A percentile compares a stretch with the other conserved stretches of the same genome.
phyloP scores from a whole-genome alignment of 1,140 invertebrate species.

The Dryas iulia region DNA sequence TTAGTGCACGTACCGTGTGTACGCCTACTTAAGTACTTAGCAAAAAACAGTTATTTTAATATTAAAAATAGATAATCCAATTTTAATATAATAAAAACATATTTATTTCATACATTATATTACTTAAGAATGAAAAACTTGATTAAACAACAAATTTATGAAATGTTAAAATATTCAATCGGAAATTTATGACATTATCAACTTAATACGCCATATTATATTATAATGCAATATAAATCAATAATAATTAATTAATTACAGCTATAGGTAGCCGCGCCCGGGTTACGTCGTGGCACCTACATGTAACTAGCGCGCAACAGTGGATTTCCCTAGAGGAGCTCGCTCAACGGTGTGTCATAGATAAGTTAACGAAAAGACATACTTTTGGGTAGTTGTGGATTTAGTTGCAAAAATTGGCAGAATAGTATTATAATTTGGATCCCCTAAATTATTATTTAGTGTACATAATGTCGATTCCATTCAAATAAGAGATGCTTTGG shows the following conservation, averaged over 20 bases:
- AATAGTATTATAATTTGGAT: neutral
- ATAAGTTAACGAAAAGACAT: slow-evolving; percentile 15
- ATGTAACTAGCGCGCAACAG: slow-evolving; percentile 74
- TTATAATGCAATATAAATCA: slow-evolving; percentile 43
- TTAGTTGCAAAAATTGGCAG: no score
- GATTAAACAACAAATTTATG: no score
- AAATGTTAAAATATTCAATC: neutral
- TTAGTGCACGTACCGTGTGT: no score
- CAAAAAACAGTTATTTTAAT: slow-evolving; percentile 3
- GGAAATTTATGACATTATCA: neutral
- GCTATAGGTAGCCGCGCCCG: slow-evolving; percentile 61
- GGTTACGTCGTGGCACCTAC: slow-evolving; percentile 55
- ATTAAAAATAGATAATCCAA: no score
- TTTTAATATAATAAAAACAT: no score
- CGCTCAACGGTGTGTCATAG: slow-evolving; percentile 63
- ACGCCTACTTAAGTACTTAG: no score
- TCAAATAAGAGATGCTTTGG: no score
- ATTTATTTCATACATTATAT: no score
- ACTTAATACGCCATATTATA: neutral
- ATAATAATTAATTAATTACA: slow-evolving; percentile 79
- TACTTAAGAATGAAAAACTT: no score
- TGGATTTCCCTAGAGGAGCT: slow-evolving; percentile 71
- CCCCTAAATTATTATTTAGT: no score
- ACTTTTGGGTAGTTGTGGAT: no score
- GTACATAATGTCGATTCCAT: no score